phyloP scores from a whole-genome alignment of 2,797 vertebrate species.

The Geotrypetes seraphini region DNA sequence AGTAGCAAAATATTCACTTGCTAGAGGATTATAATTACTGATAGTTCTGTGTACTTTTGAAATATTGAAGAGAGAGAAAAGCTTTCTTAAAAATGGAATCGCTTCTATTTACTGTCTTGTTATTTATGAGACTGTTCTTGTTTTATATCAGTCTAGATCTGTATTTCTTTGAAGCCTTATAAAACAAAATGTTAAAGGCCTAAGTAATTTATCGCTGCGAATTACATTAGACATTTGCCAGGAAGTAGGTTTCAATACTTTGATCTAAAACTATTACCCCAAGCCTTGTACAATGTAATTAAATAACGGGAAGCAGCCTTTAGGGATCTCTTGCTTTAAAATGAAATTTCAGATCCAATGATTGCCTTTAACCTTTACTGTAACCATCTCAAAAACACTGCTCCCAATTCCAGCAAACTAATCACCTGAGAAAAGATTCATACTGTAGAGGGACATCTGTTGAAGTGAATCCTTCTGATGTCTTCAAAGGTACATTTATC shows the following conservation, averaged over 20 bases:
- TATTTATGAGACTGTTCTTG: constrained; percentile 21
- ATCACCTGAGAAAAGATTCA: constrained; percentile 42
- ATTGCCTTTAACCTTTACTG: constrained; percentile 45
- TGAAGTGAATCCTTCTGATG: constrained; percentile 10
- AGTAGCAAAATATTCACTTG: no score
- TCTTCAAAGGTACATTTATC: constrained; percentile 26
- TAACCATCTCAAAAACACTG: constrained; percentile 37
- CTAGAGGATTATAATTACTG: no score
- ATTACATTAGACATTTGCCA: constrained; percentile 48
- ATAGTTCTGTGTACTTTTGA: no score
- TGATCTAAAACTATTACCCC: constrained; percentile 52
- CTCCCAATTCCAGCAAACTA: constrained; percentile 44
- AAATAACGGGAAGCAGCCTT: constrained; percentile 57
- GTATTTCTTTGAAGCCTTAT: constrained; percentile 15
- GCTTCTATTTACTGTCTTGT: constrained; percentile 8
- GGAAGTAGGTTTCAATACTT: constrained; percentile 47
- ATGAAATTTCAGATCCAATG: constrained; percentile 51
- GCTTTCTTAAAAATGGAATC: constrained; percentile 17
- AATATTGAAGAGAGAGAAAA: not conserved
- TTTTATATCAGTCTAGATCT: constrained; percentile 24
- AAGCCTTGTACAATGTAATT: constrained; percentile 47
- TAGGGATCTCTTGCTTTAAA: constrained; percentile 46
- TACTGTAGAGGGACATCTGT: constrained; percentile 37
- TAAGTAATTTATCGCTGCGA: constrained; percentile 40
- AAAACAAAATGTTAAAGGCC: constrained; percentile 30